Base-by-base conservation (phyloP, 2,113 vertebrate species). In the Pachyramphus minor region DNA sequence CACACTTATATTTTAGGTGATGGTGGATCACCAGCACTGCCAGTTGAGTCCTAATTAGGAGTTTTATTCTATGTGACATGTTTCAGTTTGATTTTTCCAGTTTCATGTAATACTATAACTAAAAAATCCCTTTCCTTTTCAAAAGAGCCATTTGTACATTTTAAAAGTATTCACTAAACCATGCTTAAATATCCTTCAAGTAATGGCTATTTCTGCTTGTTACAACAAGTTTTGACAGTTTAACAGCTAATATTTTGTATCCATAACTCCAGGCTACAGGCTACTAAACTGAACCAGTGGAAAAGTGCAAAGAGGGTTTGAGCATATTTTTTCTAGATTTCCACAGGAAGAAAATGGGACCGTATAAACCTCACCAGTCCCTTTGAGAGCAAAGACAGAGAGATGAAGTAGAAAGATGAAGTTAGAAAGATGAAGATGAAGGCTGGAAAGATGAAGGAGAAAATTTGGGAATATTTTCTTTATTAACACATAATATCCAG, bases 1-100 rank as follows among this genome's bases (percentile, higher is more conserved):
- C 20, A 52, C 35, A 68, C 5, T 63, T 50, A 23, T 23, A 33
- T 68, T 93, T 93, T 77, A 89, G 22, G 68, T 68, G 84, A 66
- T 83, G 59, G 77, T 90, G 53, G 69, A 85, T 90, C 45, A 93
- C 44, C 69, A 74, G 71, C 76, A 86, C 58, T 44, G 67, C 56
- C 52, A 42, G 15, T 45, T 91, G 62, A 73, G 47, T 25, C 72
- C 52, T 93, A 93, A 96, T 91, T 83, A 94, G 47, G 69, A 87
- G 35, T 44, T 75, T 87, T 77, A 94, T 94, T 84, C 64, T 33
- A 27, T n/a, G 59, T 77, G 84, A 71, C 91, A 87, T 5, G 13
- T n/a, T 95, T 93, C 85, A 73, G 52, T 92, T 92, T 86, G 44
- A 75, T 93, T 86, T 68, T 88, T 74, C 56, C 44, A 72, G 25